A percentile compares a stretch with the other conserved stretches of the same genome.
phyloP scores from a whole-genome alignment of 2,797 vertebrate species.

The Lindbergichthys nudifrons region DNA sequence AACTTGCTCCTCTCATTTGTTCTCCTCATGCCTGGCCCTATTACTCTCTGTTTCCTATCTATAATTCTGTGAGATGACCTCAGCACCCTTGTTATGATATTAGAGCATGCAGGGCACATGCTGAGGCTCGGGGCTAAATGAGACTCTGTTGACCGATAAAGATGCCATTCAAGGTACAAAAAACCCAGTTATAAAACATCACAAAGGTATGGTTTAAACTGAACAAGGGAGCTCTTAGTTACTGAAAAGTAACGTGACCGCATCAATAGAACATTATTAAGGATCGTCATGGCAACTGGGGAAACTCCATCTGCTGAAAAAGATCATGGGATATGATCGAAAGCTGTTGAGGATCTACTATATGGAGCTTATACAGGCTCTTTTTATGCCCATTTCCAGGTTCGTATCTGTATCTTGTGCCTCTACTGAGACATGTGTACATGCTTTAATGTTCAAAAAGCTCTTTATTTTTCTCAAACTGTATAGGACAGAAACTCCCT shows the following conservation, averaged over 20 bases:
- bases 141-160: conserved; percentile 12
- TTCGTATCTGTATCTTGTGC: too few species aligned
- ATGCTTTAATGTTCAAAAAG: too few species aligned
- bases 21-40: too few species aligned
- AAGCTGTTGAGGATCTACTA: background rate
- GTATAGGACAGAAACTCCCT: too few species aligned
- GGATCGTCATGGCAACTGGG: background rate
- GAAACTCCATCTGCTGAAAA: background rate
- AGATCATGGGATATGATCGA: background rate
- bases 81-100: too few species aligned
- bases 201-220: background rate
- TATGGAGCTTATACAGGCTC: background rate
- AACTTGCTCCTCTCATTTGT: too few species aligned
- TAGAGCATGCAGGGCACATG: too few species aligned
- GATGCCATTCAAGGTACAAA: background rate
- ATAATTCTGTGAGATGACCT: too few species aligned
- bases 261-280: background rate
- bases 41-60: too few species aligned
- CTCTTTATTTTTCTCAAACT: too few species aligned
- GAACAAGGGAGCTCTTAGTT: conserved; percentile 6
- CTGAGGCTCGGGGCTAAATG: background rate
- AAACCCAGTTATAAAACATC: background rate
- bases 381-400: too few species aligned
- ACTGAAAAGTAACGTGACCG: conserved; percentile 1
- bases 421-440: too few species aligned